Conservation (phyloP, 2,797 vertebrate species). For the Muscicapa striata region DNA sequence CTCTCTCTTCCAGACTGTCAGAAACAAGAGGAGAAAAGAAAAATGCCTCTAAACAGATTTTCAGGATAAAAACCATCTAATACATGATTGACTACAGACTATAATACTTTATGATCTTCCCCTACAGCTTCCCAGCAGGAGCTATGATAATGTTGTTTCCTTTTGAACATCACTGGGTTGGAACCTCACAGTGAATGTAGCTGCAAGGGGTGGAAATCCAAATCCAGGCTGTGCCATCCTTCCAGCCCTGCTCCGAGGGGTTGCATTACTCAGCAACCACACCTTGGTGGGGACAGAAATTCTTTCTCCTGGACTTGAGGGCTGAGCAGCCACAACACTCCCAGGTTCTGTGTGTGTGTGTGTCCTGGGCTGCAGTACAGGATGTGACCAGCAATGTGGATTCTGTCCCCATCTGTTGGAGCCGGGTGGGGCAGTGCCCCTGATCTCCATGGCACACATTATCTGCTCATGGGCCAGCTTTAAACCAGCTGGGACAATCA, state of each 20-base stretch:
- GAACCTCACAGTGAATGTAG: background rate
- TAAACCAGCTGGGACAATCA: no score
- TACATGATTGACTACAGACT: background rate
- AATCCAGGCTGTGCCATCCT: background rate
- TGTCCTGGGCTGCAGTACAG: no score
- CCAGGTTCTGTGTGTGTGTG: background rate
- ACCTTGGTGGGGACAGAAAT: background rate
- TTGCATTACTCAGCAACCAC: background rate
- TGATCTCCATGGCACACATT: no score
- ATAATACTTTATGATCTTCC: background rate
- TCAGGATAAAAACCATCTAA: background rate
- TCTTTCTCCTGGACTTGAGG: background rate
- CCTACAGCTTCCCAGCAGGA: background rate
- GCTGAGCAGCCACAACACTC: fast-evolving
- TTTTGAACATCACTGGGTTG: background rate
- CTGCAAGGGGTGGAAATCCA: background rate
- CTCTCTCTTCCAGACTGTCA: background rate
- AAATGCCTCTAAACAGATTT: background rate
- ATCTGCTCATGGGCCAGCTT: no score
- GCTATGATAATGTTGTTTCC: background rate
- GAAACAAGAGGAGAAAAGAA: background rate
- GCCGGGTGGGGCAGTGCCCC: no score
- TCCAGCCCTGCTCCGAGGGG: fast-evolving
- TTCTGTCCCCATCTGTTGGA: no score
- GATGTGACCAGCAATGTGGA: no score